A percentile compares a stretch with the other conserved stretches of the same genome.
phyloP scores from a whole-genome alignment of 2,113 vertebrate genomes.

The Phalacrocorax brasilianus region DNA sequence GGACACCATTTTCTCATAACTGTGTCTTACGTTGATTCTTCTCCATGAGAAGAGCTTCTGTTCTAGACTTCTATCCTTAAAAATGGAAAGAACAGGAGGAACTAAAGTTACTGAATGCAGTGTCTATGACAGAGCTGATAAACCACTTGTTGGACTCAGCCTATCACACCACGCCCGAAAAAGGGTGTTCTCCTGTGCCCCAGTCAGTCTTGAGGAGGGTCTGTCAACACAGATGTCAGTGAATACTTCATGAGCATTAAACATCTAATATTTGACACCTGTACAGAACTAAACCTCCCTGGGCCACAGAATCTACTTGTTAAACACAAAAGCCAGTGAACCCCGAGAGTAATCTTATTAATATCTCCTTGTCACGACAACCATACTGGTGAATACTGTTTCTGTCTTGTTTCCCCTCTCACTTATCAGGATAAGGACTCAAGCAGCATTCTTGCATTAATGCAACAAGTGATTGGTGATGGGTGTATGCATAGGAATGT shows the following conservation, averaged over 20 bases:
- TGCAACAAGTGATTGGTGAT: neutral
- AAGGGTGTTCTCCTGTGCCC: neutral
- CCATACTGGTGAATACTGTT: neutral
- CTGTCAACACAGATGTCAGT: neutral
- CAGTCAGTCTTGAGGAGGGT: neutral
- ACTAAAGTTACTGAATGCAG: neutral
- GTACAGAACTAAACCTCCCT: neutral
- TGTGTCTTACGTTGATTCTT: neutral
- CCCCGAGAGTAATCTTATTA: neutral
- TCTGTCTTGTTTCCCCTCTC: neutral
- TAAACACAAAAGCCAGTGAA: neutral
- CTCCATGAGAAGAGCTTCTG: neutral
- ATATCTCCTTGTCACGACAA: neutral
- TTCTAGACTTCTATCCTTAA: neutral
- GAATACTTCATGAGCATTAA: neutral
- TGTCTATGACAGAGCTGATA: fast-evolving
- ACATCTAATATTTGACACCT: neutral
- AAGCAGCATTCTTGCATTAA: neutral
- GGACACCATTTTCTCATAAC: neutral
- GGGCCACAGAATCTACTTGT: neutral
- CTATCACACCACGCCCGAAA: neutral
- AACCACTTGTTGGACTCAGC: neutral
- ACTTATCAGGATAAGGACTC: neutral
- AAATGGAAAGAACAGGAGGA: neutral
- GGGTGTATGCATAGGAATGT: neutral